These are phyloP conservation scores for Rhyacichthys aspro DNA, from an alignment of 2,797 vertebrate species.

Conservation along the genomic window DNA sequence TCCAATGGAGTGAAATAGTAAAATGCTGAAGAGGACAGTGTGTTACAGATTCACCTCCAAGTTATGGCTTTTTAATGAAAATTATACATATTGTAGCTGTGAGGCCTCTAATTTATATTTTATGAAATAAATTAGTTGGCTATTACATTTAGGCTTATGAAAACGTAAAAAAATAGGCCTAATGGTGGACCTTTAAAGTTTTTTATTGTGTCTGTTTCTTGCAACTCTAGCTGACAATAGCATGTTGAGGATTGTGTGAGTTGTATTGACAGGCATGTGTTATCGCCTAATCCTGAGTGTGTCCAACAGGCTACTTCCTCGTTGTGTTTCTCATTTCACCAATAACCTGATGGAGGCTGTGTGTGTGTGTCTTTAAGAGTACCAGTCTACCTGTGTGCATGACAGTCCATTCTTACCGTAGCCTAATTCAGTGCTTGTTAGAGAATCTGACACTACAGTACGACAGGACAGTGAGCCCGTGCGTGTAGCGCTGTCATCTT, in stretches of 20 bases:
- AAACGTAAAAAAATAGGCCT: no score
- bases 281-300: background rate
- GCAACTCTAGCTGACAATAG: no score
- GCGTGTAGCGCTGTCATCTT: slow-evolving; percentile 17
- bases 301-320: background rate
- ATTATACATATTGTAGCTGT: no score
- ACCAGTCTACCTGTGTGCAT: slow-evolving; percentile 67
- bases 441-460: slow-evolving; percentile 32
- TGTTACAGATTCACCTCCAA: no score
- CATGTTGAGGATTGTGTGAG: background rate
- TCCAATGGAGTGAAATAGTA: no score
- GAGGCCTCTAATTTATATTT: no score
- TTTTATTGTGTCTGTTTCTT: no score
- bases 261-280: background rate
- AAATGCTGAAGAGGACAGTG: no score
- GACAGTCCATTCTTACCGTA: slow-evolving; percentile 47
- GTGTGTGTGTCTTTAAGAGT: slow-evolving; percentile 73
- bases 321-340: background rate
- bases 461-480: background rate
- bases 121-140: no score
- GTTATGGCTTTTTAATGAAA: no score
- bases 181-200: no score
- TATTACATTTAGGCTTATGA: no score
- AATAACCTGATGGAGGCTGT: background rate
- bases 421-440: slow-evolving; percentile 23